Percentiles rank a stretch among this genome's conserved stretches.
These are phyloP conservation scores for Ophioderma brevispina DNA, from an alignment of 35 echinoderm and acorn worm genomes.

Conservation along the genomic window DNA sequence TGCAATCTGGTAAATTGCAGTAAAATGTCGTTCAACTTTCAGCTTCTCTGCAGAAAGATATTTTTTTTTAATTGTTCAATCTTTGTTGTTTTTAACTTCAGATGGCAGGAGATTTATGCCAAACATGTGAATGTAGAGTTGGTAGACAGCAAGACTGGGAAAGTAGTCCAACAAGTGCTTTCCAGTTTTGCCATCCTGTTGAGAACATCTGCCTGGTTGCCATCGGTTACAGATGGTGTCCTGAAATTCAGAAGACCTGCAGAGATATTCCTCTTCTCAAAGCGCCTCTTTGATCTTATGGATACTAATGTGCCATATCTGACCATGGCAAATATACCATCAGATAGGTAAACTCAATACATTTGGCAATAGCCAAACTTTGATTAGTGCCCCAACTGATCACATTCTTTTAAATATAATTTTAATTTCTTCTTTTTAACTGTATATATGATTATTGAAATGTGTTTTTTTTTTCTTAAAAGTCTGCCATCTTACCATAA, in stretches of 20 bases:
- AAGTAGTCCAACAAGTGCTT: background rate
- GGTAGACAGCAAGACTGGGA: background rate
- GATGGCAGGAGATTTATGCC: background rate
- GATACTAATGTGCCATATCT: constrained; percentile 24
- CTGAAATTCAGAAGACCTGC: background rate
- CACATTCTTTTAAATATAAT: too few species aligned
- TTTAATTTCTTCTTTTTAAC: too few species aligned
- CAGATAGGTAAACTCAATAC: background rate
- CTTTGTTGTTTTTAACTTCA: background rate
- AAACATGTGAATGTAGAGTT: background rate
- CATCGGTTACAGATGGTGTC: background rate
- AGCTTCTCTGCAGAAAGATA: too few species aligned
- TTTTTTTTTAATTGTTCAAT: too few species aligned
- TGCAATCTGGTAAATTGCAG: too few species aligned
- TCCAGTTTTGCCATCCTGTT: constrained; percentile 26
- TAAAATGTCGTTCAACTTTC: too few species aligned
- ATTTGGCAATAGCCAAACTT: too few species aligned
- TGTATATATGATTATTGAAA: too few species aligned
- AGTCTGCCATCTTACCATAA: too few species aligned
- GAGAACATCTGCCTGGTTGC: constrained; percentile 4
- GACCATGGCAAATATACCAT: background rate
- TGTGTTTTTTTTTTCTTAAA: too few species aligned
- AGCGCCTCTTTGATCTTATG: background rate
- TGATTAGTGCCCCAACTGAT: too few species aligned
- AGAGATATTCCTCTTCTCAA: background rate